These are phyloP conservation scores for Allobates femoralis DNA, from an alignment of 2,797 vertebrate species.

Conservation along the genomic window DNA sequence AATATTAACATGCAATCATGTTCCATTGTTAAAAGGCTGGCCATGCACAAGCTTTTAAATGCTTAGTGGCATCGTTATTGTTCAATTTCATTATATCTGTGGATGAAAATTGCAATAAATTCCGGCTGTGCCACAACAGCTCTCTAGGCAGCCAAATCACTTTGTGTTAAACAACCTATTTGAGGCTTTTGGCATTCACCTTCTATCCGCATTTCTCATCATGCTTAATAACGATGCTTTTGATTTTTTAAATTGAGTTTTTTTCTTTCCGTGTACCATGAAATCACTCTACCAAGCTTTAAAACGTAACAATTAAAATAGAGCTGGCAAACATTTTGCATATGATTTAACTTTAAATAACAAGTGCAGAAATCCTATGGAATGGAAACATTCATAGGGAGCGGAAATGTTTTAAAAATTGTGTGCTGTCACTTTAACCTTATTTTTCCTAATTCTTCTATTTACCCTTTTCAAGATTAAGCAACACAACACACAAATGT, in stretches of 20 bases:
- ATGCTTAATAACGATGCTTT: neutral
- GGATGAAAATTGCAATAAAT: neutral
- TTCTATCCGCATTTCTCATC: neutral
- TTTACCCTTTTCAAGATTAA: conserved; percentile 16
- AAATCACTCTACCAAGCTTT: neutral
- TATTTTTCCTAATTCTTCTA: neutral
- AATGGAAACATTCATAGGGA: neutral
- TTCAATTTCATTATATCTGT: neutral
- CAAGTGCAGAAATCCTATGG: neutral
- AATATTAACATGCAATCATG: neutral
- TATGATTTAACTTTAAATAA: neutral
- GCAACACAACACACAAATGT: neutral
- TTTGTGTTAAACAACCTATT: conserved; percentile 14
- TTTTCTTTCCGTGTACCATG: neutral
- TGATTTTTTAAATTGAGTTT: neutral
- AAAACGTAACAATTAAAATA: neutral
- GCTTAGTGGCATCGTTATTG: neutral
- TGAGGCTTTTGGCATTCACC: conserved; percentile 10
- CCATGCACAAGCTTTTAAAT: neutral
- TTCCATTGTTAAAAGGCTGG: neutral
- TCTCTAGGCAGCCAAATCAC: neutral
- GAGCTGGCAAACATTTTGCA: neutral
- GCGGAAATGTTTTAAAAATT: neutral
- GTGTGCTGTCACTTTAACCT: too few relatives aligned
- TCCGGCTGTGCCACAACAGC: neutral